A percentile compares a stretch with the other conserved stretches of the same genome.
These are phyloP conservation scores for Bombus superbus DNA, from an alignment of 1,140 invertebrate species.

Conservation along the genomic window DNA sequence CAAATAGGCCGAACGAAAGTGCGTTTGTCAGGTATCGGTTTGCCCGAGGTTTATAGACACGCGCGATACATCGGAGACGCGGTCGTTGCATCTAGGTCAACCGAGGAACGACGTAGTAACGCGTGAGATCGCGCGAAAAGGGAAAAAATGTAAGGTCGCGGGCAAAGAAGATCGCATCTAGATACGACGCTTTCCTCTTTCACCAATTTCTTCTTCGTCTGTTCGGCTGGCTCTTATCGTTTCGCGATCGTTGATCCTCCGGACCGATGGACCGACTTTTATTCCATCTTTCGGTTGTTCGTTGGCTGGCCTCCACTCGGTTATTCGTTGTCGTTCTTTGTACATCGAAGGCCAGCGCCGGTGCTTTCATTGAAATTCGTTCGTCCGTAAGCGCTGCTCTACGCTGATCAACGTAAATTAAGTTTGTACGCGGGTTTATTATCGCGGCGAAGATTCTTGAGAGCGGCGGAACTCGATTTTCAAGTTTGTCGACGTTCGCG, in stretches of 20 bases:
- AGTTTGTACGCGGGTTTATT: not conserved
- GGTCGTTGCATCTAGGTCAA: not conserved
- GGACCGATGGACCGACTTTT: too few relatives aligned
- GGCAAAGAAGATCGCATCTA: not conserved
- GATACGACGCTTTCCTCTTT: not conserved
- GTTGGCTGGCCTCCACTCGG: not conserved
- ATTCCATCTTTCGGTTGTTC: too few relatives aligned
- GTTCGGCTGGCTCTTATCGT: not conserved
- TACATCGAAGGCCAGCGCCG: not conserved
- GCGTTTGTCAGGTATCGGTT: not conserved
- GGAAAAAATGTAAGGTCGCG: not conserved
- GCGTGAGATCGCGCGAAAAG: slow-evolving; percentile 18
- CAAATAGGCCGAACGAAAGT: not conserved
- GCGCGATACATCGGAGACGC: not conserved
- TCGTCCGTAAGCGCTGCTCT: not conserved
- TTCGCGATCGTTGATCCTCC: too few relatives aligned
- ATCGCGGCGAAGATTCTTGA: not conserved
- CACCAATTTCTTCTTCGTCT: not conserved
- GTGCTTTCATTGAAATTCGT: not conserved
- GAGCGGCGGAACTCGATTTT: not conserved
- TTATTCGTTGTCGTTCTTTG: not conserved
- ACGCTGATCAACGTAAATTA: not conserved
- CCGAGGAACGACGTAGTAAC: not conserved
- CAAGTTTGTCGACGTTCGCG: not conserved
- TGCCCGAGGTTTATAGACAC: not conserved